Evolutionary conservation across 53 echinoderm and acorn worm species (phyloP), one percentile per base, ranked within the genome.

Genomic region (Henricia sp.): DNA sequence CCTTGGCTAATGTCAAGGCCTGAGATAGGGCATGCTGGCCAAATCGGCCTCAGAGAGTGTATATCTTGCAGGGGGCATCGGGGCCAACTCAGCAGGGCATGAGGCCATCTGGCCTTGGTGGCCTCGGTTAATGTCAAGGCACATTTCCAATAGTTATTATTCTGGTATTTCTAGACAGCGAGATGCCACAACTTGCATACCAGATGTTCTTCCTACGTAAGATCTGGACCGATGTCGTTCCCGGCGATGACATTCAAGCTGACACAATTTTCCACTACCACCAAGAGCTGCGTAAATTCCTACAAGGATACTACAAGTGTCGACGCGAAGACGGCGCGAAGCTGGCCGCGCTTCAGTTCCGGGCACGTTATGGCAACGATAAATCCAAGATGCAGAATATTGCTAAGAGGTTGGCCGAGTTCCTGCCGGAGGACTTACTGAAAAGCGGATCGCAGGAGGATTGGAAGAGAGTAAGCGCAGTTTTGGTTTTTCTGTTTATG

Each of bases 181-280:
- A 80, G 34, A 80, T 80, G 80, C 80, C 80, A 10, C 63, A 63
- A 17, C 80, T 80, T 62, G 80, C 80, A 63, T 80, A 80, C 46
- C 80, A 80, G 44, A 80, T 99, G 69, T 95, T 92, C 90, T 99
- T 92, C 89, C 92, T 99, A 92, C 92, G 93, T 55, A 99, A 99
- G 70, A 84, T 93, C 41, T 99, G 99, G 99, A 90, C 94, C n/a
- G 92, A 94, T 57, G 95, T 93, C 19, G 92, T 99, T 13, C 99
- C 99, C 1, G 99, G 99, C 30, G 86, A 94, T 46, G 99, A 99
- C 54, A 87, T 87, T 42, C 92, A 95, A 2, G 99, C 99, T 0
- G 99, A 99, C 82, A 86, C 88, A 67, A 92, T 99, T 53, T 99
- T 95, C 91, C 99, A 99, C 99, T 99, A 95, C 85, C 92, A 99